These are phyloP conservation scores for Plotosus lineatus DNA, from an alignment of 2,113 vertebrate genomes.

Conservation along the genomic window DNA sequence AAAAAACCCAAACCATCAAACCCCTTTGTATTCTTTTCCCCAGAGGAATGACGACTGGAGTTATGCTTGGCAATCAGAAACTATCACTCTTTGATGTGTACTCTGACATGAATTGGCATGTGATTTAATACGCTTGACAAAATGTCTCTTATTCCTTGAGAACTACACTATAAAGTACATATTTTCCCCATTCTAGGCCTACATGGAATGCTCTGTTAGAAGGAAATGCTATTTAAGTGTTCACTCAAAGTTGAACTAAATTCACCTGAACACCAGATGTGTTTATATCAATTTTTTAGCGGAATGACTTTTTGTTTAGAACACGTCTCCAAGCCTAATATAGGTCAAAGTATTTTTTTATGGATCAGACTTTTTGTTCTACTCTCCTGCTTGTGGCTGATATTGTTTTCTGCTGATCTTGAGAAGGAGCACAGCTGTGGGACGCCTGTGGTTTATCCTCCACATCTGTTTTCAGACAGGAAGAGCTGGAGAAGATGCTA, in stretches of 20 bases:
- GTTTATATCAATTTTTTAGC: not conserved
- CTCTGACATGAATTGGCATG: not conserved
- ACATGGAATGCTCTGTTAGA: not conserved
- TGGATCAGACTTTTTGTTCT: slow-evolving; percentile 24
- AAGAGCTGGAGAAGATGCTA: slow-evolving; percentile 54
- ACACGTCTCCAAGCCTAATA: slow-evolving; percentile 28
- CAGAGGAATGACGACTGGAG: not conserved
- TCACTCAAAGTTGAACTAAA: not conserved
- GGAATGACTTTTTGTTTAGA: slow-evolving; percentile 13
- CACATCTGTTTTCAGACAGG: slow-evolving; percentile 56
- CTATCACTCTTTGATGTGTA: not conserved
- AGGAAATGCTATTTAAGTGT: not conserved
- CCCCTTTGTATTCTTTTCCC: not conserved
- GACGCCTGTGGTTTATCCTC: slow-evolving; percentile 58
- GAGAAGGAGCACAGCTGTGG: slow-evolving; percentile 61
- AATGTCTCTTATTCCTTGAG: not conserved
- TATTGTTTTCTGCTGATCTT: slow-evolving; percentile 65
- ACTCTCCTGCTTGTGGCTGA: slow-evolving; percentile 42
- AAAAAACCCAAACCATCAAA: not conserved
- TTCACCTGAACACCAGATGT: not conserved
- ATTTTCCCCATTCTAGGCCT: not conserved
- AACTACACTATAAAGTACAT: not conserved
- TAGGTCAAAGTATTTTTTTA: slow-evolving; percentile 40
- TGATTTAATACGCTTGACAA: not conserved
- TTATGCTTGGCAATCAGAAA: not conserved